Percentiles rank a stretch among this genome's conserved stretches.
phyloP scores from a whole-genome alignment of 2,888 invertebrate genomes.

The Drosophila multiciliata region DNA sequence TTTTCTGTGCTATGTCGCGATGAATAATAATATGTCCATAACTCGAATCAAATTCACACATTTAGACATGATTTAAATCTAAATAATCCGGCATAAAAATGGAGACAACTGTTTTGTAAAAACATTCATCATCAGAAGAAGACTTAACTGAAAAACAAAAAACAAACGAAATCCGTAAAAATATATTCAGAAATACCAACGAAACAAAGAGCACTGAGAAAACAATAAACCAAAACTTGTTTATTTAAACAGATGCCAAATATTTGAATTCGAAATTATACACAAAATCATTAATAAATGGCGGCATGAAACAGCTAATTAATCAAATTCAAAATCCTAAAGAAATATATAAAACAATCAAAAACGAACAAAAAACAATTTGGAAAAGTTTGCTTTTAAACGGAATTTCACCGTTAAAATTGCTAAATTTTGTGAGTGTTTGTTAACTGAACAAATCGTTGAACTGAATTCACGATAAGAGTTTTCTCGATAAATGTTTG shows the following conservation, averaged over 20 bases:
- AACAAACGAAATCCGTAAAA: conserved; percentile 19
- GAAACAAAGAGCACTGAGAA: conserved; percentile 41
- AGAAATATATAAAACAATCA: conserved; percentile 19
- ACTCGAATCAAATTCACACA: conserved; percentile 68
- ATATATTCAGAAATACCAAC: conserved; percentile 35
- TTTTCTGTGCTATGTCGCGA: background rate
- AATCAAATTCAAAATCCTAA: conserved; percentile 71
- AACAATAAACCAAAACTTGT: conserved; percentile 70
- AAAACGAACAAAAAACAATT: conserved; percentile 24
- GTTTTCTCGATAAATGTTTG: background rate
- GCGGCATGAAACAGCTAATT: conserved; percentile 71
- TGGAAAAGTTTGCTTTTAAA: conserved; percentile 7
- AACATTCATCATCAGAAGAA: conserved; percentile 68
- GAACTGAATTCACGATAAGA: conserved; percentile 4
- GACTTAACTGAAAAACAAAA: conserved; percentile 36
- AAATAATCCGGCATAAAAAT: conserved; percentile 59
- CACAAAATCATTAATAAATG: conserved; percentile 70
- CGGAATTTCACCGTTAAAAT: conserved; percentile 18
- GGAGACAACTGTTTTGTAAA: conserved; percentile 79
- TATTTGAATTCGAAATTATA: conserved; percentile 67
- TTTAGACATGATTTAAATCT: conserved; percentile 58
- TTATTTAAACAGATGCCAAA: conserved; percentile 52
- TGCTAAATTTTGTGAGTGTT: conserved; percentile 7
- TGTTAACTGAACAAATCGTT: conserved; percentile 15
- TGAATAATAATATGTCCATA: conserved; percentile 29